Evolutionary conservation across 2,888 invertebrate genomes (phyloP).

Genomic region (Macaria liturata): DNA sequence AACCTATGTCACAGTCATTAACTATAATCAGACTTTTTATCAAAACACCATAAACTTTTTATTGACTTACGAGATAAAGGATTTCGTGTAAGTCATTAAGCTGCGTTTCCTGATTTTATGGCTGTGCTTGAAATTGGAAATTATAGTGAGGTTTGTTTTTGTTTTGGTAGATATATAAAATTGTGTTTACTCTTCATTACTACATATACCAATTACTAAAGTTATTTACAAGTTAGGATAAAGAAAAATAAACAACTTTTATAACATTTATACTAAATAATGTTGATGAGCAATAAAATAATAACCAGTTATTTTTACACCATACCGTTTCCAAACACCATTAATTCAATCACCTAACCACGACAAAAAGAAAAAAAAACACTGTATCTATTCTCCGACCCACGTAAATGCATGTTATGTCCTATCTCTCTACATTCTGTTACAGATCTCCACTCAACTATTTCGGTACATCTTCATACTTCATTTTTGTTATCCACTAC

Average conservation of each 20-base stretch:
- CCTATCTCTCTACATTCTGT: constrained; percentile 66
- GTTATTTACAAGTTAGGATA: too few relatives aligned
- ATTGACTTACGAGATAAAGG: constrained; percentile 32
- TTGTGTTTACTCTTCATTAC: too few relatives aligned
- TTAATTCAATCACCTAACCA: constrained; percentile 11
- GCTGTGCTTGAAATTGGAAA: constrained; percentile 4
- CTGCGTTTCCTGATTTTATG: constrained; percentile 25
- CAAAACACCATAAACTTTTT: constrained; percentile 34
- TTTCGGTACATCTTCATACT: constrained; percentile 60
- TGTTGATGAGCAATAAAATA: too few relatives aligned
- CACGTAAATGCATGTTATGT: constrained; percentile 66
- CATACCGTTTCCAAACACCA: too few relatives aligned
- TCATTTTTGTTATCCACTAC: constrained; percentile 36
- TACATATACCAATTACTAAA: too few relatives aligned
- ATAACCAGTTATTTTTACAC: too few relatives aligned
- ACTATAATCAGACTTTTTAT: constrained; percentile 35
- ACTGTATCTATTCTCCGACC: constrained; percentile 60
- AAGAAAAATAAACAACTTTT: neutral
- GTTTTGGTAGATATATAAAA: too few relatives aligned
- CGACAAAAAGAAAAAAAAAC: constrained; percentile 51
- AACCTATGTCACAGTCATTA: constrained; percentile 41
- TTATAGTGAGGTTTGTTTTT: neutral
- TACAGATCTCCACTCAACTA: constrained; percentile 56
- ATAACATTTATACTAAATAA: too few relatives aligned
- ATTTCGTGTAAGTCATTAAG: constrained; percentile 30